These are phyloP conservation scores for Aegithalos caudatus DNA, from an alignment of 2,113 vertebrate species.

Conservation along the genomic window DNA sequence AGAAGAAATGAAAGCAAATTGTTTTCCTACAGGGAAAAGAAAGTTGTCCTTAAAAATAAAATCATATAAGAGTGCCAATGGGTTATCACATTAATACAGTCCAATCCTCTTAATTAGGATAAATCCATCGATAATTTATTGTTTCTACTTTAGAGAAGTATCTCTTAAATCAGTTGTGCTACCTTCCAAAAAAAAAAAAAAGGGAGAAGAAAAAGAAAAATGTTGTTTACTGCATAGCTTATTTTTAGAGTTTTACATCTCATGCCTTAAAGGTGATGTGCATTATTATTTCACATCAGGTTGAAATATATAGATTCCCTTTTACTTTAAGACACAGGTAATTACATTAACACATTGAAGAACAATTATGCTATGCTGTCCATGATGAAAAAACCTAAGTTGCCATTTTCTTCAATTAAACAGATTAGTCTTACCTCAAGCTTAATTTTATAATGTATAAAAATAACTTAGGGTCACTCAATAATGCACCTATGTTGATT, in stretches of 20 bases:
- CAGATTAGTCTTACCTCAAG: neutral
- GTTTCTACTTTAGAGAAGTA: neutral
- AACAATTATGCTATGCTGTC: neutral
- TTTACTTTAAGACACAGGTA: neutral
- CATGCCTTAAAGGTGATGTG: neutral
- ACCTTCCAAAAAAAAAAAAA: neutral
- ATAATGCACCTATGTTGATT: neutral
- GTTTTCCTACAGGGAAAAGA: neutral
- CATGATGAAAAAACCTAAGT: neutral
- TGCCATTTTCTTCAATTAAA: neutral
- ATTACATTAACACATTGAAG: neutral
- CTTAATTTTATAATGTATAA: neutral
- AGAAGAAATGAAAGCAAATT: neutral
- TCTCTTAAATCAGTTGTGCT: neutral
- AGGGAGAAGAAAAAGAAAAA: neutral
- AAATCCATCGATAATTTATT: neutral
- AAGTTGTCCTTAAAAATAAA: neutral
- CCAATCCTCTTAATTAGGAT: neutral
- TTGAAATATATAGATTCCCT: neutral
- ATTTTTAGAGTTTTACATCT: neutral
- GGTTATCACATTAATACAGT: neutral
- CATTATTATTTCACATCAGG: neutral
- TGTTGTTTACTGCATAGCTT: neutral
- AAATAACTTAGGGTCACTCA: neutral
- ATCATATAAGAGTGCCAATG: neutral